Base-by-base conservation (phyloP, 2,113 vertebrate genomes). In the Pangasianodon hypophthalmus region DNA sequence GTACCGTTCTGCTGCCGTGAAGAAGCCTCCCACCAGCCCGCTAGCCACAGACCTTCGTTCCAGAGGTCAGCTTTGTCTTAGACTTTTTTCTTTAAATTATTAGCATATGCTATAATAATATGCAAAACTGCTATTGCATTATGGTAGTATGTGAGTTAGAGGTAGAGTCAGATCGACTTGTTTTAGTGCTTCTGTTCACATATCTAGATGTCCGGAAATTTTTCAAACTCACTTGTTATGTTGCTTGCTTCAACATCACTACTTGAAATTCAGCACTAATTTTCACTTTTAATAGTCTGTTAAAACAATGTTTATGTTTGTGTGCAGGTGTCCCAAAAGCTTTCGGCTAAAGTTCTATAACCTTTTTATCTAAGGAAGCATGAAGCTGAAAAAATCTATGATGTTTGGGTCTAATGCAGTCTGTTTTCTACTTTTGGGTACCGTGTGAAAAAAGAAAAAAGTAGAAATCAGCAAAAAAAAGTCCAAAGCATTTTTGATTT, bases 1-100 rank as follows among this genome's bases (percentile, higher is more conserved):
- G 9, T 99, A 99, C 94, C 98, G 97, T 90, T 97, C 97, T 32
- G 97, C 97, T 0, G 96, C 97, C n/a, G 92, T 96, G 83, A 96
- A 96, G 92, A 96, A 93, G 90, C 86, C 93, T 37, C 93, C 96
- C 89, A 92, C 95, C 88, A 77, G 69, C 6, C 92, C 91, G 24
- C 8, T 48, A 62, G 93, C 85, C 0, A 77, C 84, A 32, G 96
- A 97, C 91, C 92, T 90, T 75, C 95, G 94, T 91, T 95, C 97
- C 89, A 96, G 93, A 97, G 98, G 98, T 99, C 96, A 97, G 97
- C 96, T 79, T 56, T 37, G 77, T 67, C 69, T 6, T 48, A 5
- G 56, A 29, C 8, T 73, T 41, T 37, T 37, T 37, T 37, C 37
- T 73, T 41, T 46, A 26, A 14, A 14, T 21, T 3, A n/a, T 81